Percentiles rank a stretch among this genome's conserved stretches.
These are phyloP conservation scores for Haliaeetus leucogaster DNA, from an alignment of 2,113 vertebrate species.

Conservation along the genomic window DNA sequence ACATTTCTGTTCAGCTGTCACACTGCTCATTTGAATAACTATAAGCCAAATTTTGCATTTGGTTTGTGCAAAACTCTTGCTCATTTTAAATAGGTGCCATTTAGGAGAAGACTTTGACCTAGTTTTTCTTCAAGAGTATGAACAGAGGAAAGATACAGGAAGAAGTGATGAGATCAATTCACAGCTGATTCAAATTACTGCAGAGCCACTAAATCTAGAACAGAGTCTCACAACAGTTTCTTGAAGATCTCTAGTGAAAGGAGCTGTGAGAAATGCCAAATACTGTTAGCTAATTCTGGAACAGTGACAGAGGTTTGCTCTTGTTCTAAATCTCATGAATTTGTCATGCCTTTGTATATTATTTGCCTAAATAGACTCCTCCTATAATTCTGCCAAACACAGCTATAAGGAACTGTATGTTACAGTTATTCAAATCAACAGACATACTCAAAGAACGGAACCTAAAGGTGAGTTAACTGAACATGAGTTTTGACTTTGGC, in stretches of 20 bases:
- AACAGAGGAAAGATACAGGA: background rate
- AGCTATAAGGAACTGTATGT: background rate
- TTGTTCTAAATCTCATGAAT: background rate
- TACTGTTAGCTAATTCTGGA: background rate
- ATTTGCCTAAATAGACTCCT: background rate
- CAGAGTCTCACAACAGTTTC: background rate
- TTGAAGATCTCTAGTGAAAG: background rate
- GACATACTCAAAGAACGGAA: background rate
- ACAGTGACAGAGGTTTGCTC: background rate
- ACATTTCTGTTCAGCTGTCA: background rate
- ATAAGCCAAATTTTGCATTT: background rate
- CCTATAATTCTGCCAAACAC: background rate
- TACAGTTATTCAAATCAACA: background rate
- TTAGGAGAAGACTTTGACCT: background rate
- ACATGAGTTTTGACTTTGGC: background rate
- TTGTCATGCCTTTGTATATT: background rate
- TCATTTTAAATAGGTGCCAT: slow-evolving; percentile 4
- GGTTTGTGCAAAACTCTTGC: background rate
- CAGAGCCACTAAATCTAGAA: background rate
- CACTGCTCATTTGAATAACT: background rate
- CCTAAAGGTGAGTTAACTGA: background rate
- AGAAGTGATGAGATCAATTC: background rate
- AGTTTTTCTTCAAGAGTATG: background rate
- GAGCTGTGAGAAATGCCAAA: background rate
- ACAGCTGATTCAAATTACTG: background rate